phyloP scores from a whole-genome alignment of 2,113 vertebrate genomes.

The Atractosteus spatula region DNA sequence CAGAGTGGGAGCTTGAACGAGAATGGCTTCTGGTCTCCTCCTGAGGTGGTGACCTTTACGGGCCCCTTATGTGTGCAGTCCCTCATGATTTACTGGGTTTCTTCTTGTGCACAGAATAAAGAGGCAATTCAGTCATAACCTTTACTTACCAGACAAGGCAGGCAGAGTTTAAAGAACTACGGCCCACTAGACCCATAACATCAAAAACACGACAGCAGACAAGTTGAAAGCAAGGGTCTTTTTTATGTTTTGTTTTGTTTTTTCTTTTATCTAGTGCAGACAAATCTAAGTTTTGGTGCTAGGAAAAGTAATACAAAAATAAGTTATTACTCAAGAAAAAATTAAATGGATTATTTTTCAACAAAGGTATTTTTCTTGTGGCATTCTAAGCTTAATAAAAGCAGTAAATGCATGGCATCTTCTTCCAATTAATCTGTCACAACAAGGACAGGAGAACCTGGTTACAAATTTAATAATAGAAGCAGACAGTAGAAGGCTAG shows the following conservation, averaged over 20 bases:
- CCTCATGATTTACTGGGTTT: slow-evolving; percentile 62
- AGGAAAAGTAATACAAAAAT: too few relatives aligned
- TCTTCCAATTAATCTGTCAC: too few relatives aligned
- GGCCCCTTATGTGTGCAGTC: slow-evolving; percentile 55
- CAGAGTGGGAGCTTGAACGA: slow-evolving; percentile 57
- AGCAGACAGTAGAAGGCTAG: too few relatives aligned
- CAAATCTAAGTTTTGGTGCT: slow-evolving; percentile 13
- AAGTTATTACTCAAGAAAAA: neutral
- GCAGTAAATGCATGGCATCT: too few relatives aligned
- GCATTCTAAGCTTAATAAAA: too few relatives aligned
- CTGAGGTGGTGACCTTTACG: slow-evolving; percentile 64
- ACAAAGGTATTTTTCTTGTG: too few relatives aligned
- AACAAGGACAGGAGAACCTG: too few relatives aligned
- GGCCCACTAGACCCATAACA: slow-evolving; percentile 25
- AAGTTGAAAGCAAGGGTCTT: slow-evolving; percentile 38
- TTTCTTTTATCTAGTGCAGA: slow-evolving; percentile 33
- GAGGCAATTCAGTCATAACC: slow-evolving; percentile 56
- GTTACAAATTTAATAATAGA: too few relatives aligned
- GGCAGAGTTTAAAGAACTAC: slow-evolving; percentile 16
- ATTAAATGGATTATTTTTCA: neutral
- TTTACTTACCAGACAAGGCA: slow-evolving; percentile 51
- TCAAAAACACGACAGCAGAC: slow-evolving; percentile 37
- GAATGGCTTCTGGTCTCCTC: slow-evolving; percentile 47
- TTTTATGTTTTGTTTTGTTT: slow-evolving; percentile 18
- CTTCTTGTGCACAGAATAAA: slow-evolving; percentile 49